Evolutionary conservation across 2,113 vertebrate species (phyloP), one percentile per base, ranked within the genome.

Genomic region (Corythoichthys intestinalis): DNA sequence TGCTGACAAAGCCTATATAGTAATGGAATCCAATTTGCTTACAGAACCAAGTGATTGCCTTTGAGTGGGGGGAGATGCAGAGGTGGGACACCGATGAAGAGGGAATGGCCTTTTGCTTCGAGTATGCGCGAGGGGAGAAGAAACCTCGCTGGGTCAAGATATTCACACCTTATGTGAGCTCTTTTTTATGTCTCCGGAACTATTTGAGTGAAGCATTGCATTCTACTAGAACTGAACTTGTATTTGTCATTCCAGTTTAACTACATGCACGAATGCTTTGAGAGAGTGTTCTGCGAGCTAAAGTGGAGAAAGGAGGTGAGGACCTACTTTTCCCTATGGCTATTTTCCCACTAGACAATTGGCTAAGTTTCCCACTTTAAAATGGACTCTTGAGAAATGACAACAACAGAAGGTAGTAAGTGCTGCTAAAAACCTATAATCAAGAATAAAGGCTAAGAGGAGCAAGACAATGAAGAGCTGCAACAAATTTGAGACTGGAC

Each of bases 231-330:
- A 61, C 17, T 44, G 10, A 44, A 8, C 12, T 62, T n/a, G 28
- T 4, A 6, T 54, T 54, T 34, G 11, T 5, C 46, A 13, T 67
- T 73, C 44, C 87, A 98, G 96, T 98, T 98, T 85, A 98, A 97
- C 92, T 98, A 98, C 91, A 98, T 98, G 96, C 96, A 98, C 20
- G 96, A 98, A 79, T 98, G 96, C 90, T 98, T 98, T 12, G 97
- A 98, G 85, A 92, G 97, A 71, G 94, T 98, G 57, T 98, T 98
- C 94, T 98, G 96, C 78, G 97, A 98, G 88, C 94, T 98, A 67
- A 96, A 94, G 89, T 97, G 96, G 96, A 94, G 93, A 86, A 97
- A 96, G 89, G 95, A 98, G 96, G 97, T 98, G 87, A 75, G 65
- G 4, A 37, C 41, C 9, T 14, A 2, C 20, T 46, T 39, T 20